phyloP scores from a whole-genome alignment of 2,113 vertebrate genomes.

The Ciconia boyciana region DNA sequence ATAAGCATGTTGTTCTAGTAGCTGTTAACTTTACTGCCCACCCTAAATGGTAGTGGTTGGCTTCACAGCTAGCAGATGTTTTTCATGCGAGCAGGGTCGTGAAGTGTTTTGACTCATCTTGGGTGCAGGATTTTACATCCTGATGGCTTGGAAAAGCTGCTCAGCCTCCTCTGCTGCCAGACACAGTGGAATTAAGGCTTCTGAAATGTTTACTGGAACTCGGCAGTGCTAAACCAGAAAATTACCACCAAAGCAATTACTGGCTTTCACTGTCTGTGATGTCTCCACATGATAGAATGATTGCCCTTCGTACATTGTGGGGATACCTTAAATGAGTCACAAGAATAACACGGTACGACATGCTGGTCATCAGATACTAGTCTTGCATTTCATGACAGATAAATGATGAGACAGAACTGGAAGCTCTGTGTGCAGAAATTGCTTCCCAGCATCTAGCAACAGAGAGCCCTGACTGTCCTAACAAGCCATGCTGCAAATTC shows the following conservation, averaged over 20 bases:
- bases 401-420: constrained; percentile 87
- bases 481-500: constrained; percentile 91
- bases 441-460: constrained; percentile 88
- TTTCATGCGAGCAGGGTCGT: not conserved
- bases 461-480: constrained; percentile 92
- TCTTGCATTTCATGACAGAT: constrained; percentile 68
- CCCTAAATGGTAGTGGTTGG: rapidly evolving
- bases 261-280: rapidly evolving
- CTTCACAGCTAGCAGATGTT: rapidly evolving
- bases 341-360: rapidly evolving
- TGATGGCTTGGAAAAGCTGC: not conserved
- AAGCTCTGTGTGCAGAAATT: constrained; percentile 91
- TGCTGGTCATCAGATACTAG: rapidly evolving
- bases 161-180: not conserved
- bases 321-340: too few relatives aligned
- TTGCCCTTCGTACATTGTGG: rapidly evolving
- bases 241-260: not conserved
- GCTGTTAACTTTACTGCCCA: not conserved
- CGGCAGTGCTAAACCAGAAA: not conserved
- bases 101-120: not conserved
- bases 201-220: not conserved
- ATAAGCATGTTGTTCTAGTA: rapidly evolving
- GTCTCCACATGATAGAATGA: rapidly evolving
- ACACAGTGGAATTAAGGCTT: not conserved
- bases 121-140: not conserved